These are phyloP conservation scores for Pimephales promelas DNA, from an alignment of 2,113 vertebrate species.

Conservation along the genomic window DNA sequence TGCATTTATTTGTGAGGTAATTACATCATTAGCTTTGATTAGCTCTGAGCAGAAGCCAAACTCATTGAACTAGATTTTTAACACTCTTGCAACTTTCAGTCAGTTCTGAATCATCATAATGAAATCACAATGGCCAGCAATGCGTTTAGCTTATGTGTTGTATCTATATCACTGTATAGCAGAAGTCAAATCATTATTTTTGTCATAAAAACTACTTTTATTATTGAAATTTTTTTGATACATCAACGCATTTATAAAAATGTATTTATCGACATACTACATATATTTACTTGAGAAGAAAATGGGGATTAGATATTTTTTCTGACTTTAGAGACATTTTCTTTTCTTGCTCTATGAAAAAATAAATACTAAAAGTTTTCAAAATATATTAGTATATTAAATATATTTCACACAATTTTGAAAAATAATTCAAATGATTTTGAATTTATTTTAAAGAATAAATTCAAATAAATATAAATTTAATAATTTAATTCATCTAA, in stretches of 20 bases:
- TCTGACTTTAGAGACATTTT: background rate
- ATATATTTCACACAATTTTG: too few relatives aligned
- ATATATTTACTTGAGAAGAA: background rate
- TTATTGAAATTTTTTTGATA: background rate
- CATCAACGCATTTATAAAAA: background rate
- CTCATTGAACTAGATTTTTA: background rate
- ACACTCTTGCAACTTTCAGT: background rate
- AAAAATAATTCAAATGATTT: too few relatives aligned
- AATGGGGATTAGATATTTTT: background rate
- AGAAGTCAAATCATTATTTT: too few relatives aligned
- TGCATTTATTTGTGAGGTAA: conserved; percentile 73
- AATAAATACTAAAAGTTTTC: background rate
- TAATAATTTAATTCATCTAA: too few relatives aligned
- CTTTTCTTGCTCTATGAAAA: background rate
- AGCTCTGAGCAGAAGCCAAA: conserved; percentile 61
- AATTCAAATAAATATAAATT: too few relatives aligned
- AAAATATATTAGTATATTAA: background rate
- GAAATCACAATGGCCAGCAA: background rate
- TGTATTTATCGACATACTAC: background rate
- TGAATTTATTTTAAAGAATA: too few relatives aligned
- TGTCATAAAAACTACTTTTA: too few relatives aligned
- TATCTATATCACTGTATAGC: background rate
- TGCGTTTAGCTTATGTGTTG: background rate
- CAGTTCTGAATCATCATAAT: background rate
- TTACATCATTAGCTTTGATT: conserved; percentile 76